Evolutionary conservation across 2,113 vertebrate genomes (phyloP), one percentile per base, ranked within the genome.

Genomic region (Turnix velox): DNA sequence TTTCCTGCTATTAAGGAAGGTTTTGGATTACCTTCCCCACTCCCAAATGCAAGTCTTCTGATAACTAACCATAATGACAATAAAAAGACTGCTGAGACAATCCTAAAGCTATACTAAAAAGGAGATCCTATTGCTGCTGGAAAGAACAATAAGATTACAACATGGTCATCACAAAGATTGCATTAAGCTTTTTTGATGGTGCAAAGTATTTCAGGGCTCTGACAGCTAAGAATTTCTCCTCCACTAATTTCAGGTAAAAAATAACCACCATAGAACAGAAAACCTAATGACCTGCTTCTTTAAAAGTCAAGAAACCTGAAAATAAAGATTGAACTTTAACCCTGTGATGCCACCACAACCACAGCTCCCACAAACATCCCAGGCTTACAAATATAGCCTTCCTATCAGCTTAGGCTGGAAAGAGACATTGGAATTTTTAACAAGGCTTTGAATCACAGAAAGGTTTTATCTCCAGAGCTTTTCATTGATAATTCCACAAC

Each of bases 1-100:
- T 87, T 93, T 97, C 92, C 92, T 93, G 73, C 94, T 96, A 95
- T 85, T 97, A 92, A 93, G 72, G 77, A 95, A 81, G 35, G 74
- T 84, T 93, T 90, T 84, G 37, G 59, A 94, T 96, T 96, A 95
- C 73, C 74, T 94, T 94, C 62, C 58, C 18, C 55, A 88, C 58
- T 77, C 75, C 74, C 51, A 71, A 95, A 88, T 40, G 20, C 18
- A 91, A 74, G 81, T n/a, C 62, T 96, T 95, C 72, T 93, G 86
- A 91, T 78, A 97, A 83, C 75, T 77, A 57, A 81, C 24, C 62
- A 69, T 31, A 93, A 48, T 72, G 93, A 92, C 92, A 92, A 84
- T 84, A 63, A 90, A 93, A 95, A 88, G 79, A 51, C 27, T 84
- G 31, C 69, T 86, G 86, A 92, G 71, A 84, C 37, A 66, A 61